Evolutionary conservation across 2,888 invertebrate genomes (phyloP).

Genomic region (Parasteatoda lunata): DNA sequence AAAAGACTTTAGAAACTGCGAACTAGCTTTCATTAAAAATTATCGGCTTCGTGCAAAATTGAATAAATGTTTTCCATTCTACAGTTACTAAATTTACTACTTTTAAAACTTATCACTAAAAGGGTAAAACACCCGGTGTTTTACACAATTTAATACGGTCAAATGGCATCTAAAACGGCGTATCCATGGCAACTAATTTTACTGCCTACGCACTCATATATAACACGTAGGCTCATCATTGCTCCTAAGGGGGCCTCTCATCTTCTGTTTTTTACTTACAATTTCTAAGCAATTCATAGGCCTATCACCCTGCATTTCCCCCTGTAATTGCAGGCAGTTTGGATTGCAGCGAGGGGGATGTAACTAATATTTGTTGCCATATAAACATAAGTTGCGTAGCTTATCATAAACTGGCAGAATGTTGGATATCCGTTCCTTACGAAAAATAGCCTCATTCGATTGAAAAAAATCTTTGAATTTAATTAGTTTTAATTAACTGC

Average conservation of each 20-base stretch:
- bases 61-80: too few species aligned
- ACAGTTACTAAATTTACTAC: conserved; percentile 19
- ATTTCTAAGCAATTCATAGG: conserved; percentile 39
- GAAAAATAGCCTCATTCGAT: too few species aligned
- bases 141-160: conserved; percentile 35
- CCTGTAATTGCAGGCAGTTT: neutral
- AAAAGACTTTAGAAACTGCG: too few species aligned
- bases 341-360: neutral
- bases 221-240: conserved; percentile 49
- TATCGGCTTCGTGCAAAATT: too few species aligned
- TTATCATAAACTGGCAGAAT: too few species aligned
- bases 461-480: too few species aligned
- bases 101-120: conserved; percentile 15
- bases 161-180: conserved; percentile 35
- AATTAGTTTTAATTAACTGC: too few species aligned
- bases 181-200: conserved; percentile 52
- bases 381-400: too few species aligned
- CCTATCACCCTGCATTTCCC: conserved; percentile 22
- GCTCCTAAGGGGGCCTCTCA: conserved; percentile 41
- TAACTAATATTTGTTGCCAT: too few species aligned
- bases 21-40: too few species aligned
- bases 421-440: too few species aligned
- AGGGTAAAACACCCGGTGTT: conserved; percentile 1
- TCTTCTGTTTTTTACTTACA: conserved; percentile 40
- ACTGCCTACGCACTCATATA: conserved; percentile 38